Conservation (phyloP, 2,113 vertebrate species). For the Oreotrochilus melanogaster region DNA sequence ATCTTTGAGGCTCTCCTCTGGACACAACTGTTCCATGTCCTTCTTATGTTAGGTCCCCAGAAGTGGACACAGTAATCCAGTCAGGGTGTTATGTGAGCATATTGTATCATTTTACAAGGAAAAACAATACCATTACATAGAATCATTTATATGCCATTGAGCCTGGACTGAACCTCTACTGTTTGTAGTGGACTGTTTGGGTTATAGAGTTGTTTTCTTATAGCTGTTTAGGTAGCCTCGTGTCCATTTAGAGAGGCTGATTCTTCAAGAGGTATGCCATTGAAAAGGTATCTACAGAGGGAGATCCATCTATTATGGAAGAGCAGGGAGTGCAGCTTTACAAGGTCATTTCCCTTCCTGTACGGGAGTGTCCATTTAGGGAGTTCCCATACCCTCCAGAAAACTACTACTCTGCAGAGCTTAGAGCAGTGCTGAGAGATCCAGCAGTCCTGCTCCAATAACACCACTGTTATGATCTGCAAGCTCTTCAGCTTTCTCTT, state of each 20-base stretch:
- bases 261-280: neutral
- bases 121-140: neutral
- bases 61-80: no score
- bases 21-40: no score
- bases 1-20: no score
- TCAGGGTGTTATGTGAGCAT: no score
- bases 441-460: fast-evolving
- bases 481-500: neutral
- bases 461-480: fast-evolving
- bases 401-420: neutral
- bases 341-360: neutral
- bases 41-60: no score
- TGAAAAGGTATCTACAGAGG: neutral
- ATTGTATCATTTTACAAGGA: neutral
- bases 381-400: fast-evolving
- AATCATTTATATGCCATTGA: neutral
- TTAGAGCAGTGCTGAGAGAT: neutral
- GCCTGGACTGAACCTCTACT: neutral
- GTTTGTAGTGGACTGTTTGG: neutral
- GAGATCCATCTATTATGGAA: neutral
- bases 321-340: neutral
- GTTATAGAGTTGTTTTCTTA: neutral
- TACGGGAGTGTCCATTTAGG: fast-evolving
- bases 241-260: neutral
- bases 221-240: neutral